Evolutionary conservation across 2,797 vertebrate genomes (phyloP).

Genomic region (Eospalax fontanierii): DNA sequence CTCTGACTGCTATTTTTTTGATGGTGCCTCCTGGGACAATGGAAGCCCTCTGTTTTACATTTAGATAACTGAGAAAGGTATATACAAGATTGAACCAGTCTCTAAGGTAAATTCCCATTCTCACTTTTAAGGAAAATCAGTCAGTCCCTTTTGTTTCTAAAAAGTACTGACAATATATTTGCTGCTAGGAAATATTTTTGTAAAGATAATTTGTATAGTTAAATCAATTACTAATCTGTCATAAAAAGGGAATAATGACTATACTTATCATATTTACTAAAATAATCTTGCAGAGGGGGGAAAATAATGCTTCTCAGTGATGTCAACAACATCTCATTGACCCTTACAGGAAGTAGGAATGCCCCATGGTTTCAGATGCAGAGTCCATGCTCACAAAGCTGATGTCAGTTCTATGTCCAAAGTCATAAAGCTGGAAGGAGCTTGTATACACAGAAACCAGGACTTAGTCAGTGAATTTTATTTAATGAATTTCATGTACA

Average conservation of each 20-base stretch:
- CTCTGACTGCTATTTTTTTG: neutral
- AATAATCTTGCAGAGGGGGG: neutral
- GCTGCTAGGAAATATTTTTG: neutral
- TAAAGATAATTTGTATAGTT: conserved; percentile 33
- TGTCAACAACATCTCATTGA: neutral
- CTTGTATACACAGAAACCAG: neutral
- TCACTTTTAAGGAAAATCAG: conserved; percentile 58
- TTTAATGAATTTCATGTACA: neutral
- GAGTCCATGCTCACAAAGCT: conserved; percentile 7
- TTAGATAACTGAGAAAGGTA: neutral
- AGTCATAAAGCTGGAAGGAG: neutral
- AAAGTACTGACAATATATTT: neutral
- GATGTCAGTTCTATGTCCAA: neutral
- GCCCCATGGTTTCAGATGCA: neutral
- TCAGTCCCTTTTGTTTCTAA: neutral
- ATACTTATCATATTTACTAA: neutral
- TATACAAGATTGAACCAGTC: conserved; percentile 11
- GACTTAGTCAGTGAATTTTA: conserved; percentile 12
- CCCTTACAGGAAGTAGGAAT: neutral
- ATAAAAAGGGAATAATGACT: neutral
- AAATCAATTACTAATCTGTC: conserved; percentile 17
- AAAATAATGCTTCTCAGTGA: conserved; percentile 43
- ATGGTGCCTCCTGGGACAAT: neutral
- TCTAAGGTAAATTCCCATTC: conserved; percentile 31
- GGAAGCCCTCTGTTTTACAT: neutral